Base-by-base conservation (phyloP, 2,888 invertebrate species). In the Molorchus minor region DNA sequence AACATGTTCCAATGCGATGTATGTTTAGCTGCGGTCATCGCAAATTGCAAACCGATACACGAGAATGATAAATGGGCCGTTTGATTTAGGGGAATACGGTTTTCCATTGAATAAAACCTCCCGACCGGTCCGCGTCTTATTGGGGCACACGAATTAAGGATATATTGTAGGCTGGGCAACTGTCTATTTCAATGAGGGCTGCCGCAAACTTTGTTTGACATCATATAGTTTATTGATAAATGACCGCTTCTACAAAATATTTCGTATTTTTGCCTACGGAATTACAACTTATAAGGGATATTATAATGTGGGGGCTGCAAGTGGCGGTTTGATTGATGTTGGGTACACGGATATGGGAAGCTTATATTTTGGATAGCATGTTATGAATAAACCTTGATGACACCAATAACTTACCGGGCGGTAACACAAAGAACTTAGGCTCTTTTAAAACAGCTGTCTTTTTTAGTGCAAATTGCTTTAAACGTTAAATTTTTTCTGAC, bases 41-140 rank as follows among this genome's bases (percentile, higher is more conserved):
- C 70, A 73, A 74, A 74, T 74, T 72, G 71, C 71, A 67, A 70
- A 71, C 71, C 72, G 70, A 74, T 74, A 71, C 60, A 59, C 58
- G 68, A 66, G 68, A 70, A 75, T 75, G 74, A 75, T 73, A 68
- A 73, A 74, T 72, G 72, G 64, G 12, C 40, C 61, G 56, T 64
- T 52, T 55, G 55, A 55, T 55, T 55, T 55, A 55, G 55, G 45
- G 33, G 30, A 25, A 46, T 45, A 29, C 45, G 38, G 45, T 46
- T 55, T 55, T 55, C 46, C 55, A 55, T 36, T 45, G 55, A 44
- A 55, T 44, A 38, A 55, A 44, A 55, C 55, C 38, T 36, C 38
- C 55, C 46, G 8, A 33, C 12, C 55, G 20, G 30, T 36, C 45
- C 13, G 8, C 38, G 52, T 52, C 52, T 52, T 52, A 52, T 52